Base-by-base conservation (phyloP, 2,113 vertebrate species). In the Eolophus roseicapilla region DNA sequence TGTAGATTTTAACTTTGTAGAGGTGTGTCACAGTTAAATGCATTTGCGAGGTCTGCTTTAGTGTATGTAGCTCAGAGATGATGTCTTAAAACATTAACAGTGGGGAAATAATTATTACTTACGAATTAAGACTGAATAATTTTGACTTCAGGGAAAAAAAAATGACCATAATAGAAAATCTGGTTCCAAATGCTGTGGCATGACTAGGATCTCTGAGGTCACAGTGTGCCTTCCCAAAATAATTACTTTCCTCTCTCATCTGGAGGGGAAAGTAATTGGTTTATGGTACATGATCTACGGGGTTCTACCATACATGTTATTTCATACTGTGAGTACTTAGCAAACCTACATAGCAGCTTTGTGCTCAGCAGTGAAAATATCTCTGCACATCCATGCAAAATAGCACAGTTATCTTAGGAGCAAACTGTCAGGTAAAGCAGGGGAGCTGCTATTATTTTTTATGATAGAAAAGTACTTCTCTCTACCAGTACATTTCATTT, bases 171-270 rank as follows among this genome's bases (percentile, higher is more conserved):
- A 87, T 33, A 80, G 27, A 90, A 68, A 71, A 73, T 27, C 8
- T 60, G 4, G 5, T 53, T 81, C 71, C 67, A 73, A 88, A 82
- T 88, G 25, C 47, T 85, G 31, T 3, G 21, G 62, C 50, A n/a
- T 64, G n/a, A 46, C 28, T 78, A 41, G 31, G 17, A 2, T 55
- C 37, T 92, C 23, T 82, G 43, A 95, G 49, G 60, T 90, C 44
- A 86, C 28, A 67, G 25, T 9, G 5, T 47, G 80, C 62, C 41
- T 90, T 81, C 47, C 21, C 39, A 88, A 49, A 92, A 47, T 71
- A 95, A 96, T 93, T 87, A 75, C 53, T 78, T 94, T 94, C 33
- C 33, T 57, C 16, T 67, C 43, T 87, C 77, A n/a, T 31, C 41
- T 88, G 74, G 25, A 95, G 20, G n/a, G 27, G 80, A 81, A 69